Base-by-base conservation (phyloP, 1,140 invertebrate species). In the Aculops lycopersici region DNA sequence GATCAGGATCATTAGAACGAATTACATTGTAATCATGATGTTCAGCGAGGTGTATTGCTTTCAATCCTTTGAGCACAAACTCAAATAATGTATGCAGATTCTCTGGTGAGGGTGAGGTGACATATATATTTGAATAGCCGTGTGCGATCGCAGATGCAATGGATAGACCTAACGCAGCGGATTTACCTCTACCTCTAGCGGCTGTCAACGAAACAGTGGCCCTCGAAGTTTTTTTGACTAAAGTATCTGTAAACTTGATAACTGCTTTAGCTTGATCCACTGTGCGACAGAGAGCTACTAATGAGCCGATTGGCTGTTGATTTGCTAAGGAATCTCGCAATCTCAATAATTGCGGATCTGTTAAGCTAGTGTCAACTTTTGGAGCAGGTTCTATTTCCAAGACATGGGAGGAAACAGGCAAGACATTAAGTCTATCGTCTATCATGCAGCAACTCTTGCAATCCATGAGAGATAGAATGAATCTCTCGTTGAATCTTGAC, bases 21-120 rank as follows among this genome's bases (percentile, higher is more conserved):
- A 92, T 68, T 18, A 94, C 67, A 44, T 78, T 78, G 59, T 92
- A 98, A 58, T 97, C 86, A 8, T 79, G 66, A 54, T 95, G 83
- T 60, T 97, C 86, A 58, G 90, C 43, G 31, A 53, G 35, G 46
- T 79, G 71, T 36, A 97, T 59, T 0, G 73, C 77, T 60, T 94
- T 81, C 52, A 98, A 78, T 1, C 90, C 74, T 66, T 94, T 95
- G 24, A 94, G 70, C 15, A 94, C 64, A 59, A 98, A 98, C 53
- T 97, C 79, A 60, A 98, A 98, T 1, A 98, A 60, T 0, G 88
- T 97, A 44, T 80, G 86, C 52, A 98, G 68, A 64, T 98, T 98
- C 56, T 98, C 90, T 2, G 88, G 88, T 55, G 78, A 80, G 1
- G 92, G 92, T 46, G 83, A 86, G 0, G 90, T 92, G 13, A 97